A percentile compares a stretch with the other conserved stretches of the same genome.
Conservation (phyloP, 2,113 vertebrate genomes). For the Alaudala cheleensis region DNA sequence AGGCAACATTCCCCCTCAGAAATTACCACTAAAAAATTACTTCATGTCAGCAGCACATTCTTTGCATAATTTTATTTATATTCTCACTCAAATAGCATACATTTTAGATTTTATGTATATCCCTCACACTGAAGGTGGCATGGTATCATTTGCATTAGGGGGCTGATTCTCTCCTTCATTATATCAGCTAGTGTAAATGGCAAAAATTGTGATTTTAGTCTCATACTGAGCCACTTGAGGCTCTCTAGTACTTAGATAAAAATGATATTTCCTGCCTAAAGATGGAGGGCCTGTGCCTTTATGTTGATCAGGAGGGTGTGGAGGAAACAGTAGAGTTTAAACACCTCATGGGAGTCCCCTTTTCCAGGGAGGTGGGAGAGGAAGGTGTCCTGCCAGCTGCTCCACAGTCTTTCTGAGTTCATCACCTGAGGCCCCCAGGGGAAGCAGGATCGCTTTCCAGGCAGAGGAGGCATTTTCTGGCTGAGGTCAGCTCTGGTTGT, state of each 20-base stretch:
- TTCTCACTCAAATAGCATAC: not conserved
- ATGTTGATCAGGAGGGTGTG: not conserved
- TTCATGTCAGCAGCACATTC: not conserved
- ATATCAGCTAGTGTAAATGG: not conserved
- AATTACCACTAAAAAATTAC: not conserved
- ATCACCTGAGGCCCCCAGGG: not conserved
- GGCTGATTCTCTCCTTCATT: not conserved
- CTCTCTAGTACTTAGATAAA: not conserved
- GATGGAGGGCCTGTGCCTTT: not conserved
- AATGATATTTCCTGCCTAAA: not conserved
- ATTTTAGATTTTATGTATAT: not conserved
- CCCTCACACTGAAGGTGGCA: not conserved
- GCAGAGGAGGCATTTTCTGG: not conserved
- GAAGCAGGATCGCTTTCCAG: not conserved
- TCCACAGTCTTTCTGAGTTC: not conserved
- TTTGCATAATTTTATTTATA: conserved; percentile 30
- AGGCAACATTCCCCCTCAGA: not conserved
- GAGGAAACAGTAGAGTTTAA: not conserved
- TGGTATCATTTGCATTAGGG: not conserved
- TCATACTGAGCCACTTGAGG: not conserved
- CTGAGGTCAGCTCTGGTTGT: accelerated
- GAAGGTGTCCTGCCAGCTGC: accelerated
- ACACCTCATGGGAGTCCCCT: not conserved
- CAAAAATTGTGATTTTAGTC: not conserved
- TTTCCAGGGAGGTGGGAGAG: not conserved